Evolutionary conservation across 2,797 vertebrate genomes (phyloP).

Genomic region (Phrynocephalus forsythii): DNA sequence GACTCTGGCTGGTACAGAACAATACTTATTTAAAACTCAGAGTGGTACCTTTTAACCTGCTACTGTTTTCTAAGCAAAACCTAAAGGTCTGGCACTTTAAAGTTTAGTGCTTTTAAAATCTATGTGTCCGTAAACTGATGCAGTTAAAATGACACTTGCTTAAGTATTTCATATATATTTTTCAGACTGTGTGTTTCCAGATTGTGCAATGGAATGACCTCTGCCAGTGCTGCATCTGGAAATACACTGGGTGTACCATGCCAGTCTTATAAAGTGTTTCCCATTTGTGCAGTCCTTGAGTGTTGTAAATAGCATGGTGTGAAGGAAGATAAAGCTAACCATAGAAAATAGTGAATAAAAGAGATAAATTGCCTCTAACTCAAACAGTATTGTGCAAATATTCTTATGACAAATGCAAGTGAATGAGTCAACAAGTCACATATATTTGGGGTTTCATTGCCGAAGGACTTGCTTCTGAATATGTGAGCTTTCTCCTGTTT

Average conservation of each 20-base stretch:
- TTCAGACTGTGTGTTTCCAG: not conserved
- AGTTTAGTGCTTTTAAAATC: not conserved
- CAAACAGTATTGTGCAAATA: not conserved
- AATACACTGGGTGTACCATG: not conserved
- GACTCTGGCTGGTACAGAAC: not conserved
- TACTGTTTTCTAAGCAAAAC: not conserved
- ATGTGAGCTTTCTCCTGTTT: constrained; percentile 5
- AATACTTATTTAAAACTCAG: not conserved
- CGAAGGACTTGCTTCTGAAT: not conserved
- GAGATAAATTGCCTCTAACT: not conserved
- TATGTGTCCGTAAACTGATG: not conserved
- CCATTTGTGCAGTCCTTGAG: not conserved
- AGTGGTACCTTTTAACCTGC: not conserved
- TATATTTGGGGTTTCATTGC: not conserved
- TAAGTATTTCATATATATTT: not conserved
- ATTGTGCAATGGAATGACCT: not conserved
- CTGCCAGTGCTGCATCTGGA: not conserved
- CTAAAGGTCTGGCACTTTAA: not conserved
- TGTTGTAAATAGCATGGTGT: constrained; percentile 3
- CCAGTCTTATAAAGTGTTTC: not conserved
- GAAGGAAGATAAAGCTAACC: not conserved
- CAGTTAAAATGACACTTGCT: not conserved
- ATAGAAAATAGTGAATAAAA: constrained; percentile 1
- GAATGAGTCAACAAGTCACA: not conserved
- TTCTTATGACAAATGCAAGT: not conserved